Evolutionary conservation across 1,140 invertebrate species (phyloP).

Genomic region (Zaprionus ornatus): DNA sequence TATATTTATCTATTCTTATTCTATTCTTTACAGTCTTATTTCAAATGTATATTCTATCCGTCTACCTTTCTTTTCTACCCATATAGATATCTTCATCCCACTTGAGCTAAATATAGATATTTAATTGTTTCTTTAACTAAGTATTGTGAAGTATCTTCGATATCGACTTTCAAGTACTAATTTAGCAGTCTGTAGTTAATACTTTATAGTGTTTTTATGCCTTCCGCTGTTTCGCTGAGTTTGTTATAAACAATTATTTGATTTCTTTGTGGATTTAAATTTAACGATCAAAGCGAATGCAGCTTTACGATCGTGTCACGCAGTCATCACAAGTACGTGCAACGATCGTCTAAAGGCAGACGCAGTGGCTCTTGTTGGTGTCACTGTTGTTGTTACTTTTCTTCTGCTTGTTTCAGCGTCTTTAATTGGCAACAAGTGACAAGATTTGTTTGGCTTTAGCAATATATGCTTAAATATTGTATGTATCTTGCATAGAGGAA

Average conservation of each 20-base stretch:
- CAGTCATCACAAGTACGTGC: background rate
- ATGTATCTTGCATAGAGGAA: background rate
- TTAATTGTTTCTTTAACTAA: background rate
- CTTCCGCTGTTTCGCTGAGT: background rate
- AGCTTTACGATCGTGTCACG: conserved; percentile 38
- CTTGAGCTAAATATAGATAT: background rate
- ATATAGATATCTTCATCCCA: background rate
- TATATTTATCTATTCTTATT: too few species aligned
- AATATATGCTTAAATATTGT: conserved; percentile 43
- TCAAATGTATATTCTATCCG: too few species aligned
- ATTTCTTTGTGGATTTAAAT: background rate
- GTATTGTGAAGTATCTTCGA: background rate
- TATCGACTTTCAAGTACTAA: background rate
- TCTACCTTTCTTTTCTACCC: too few species aligned
- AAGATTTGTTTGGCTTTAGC: conserved; percentile 50
- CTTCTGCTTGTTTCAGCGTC: background rate
- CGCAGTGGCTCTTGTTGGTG: background rate
- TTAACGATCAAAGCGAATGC: conserved; percentile 1
- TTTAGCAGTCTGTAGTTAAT: background rate
- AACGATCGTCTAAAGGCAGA: conserved; percentile 6
- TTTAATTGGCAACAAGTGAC: conserved; percentile 78
- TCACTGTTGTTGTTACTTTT: conserved; percentile 6
- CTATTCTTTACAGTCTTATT: too few species aligned
- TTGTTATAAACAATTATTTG: background rate
- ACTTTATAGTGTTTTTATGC: background rate